Evolutionary conservation across 37 sponge, comb jelly and placozoan genomes (phyloP), one percentile per base, ranked within the genome.

Genomic region (Oopsacas minuta): DNA sequence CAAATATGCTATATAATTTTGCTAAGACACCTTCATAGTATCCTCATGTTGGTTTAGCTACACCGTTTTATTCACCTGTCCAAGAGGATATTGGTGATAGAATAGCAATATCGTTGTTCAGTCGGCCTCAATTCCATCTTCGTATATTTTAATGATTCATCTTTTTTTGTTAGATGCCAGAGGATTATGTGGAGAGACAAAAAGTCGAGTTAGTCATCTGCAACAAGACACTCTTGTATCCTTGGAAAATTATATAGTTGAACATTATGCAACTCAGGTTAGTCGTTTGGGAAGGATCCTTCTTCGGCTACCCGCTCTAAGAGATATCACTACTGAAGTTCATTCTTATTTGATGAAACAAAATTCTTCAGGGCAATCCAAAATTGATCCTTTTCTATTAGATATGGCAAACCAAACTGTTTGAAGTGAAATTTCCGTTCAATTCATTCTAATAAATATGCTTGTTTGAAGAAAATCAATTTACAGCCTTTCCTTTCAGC

Each of bases 221-320:
- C 75, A 61, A 61, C 75, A 61, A n/a, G 75, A 61, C 75, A 61
- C 75, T 20, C 75, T 61, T 61, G 75, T 61, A 3, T 61, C 75
- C 75, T n/a, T 61, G 22, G 75, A 61, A 12, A 61, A n/a, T 12
- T 61, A 61, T 12, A 61, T 61, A 20, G 75, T 61, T 3, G 75
- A 61, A 61, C 75, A 61, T 61, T 61, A 61, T 12, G 20, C 75
- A 3, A 61, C 75, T 25, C 75, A 61, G 28, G 75, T 61, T 61
- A 61, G 75, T 34, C 75, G 75, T 20, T 61, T 61, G 28, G 75
- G 75, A 12, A 61, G 28, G 30, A 61, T 61, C 5, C 22, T 61
- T 5, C 75, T 61, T 3, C 7, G 75, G 7, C 75, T 61, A 20
- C 75, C 75, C 22, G 75, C 75, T 20, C 28, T 61, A n/a, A 3